Conservation (phyloP, 2,113 vertebrate genomes). For the Lipophrys pholis region DNA sequence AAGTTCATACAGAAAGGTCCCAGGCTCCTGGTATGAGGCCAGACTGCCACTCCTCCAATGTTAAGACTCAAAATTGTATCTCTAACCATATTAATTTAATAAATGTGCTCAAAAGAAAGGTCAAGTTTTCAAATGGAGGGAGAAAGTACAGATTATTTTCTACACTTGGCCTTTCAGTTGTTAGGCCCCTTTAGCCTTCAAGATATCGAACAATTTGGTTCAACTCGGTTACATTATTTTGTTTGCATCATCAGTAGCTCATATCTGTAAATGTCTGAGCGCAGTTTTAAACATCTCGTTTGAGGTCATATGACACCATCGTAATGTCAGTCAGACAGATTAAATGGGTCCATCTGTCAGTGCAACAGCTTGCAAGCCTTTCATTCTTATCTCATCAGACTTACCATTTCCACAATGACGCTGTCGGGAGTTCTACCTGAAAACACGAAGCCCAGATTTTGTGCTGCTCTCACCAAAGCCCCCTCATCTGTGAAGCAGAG, state of each 20-base stretch:
- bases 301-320: neutral
- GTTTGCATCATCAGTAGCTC: neutral
- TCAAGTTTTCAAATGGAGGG: neutral
- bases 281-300: neutral
- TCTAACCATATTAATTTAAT: neutral
- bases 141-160: neutral
- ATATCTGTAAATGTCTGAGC: neutral
- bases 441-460: constrained; percentile 91
- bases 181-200: no score
- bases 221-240: no score
- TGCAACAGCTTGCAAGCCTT: constrained; percentile 9
- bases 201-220: no score
- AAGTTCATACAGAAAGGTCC: no score
- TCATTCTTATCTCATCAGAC: constrained; percentile 51
- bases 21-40: no score
- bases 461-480: constrained; percentile 94
- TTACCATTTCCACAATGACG: constrained; percentile 94
- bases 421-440: constrained; percentile 95
- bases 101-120: neutral
- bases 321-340: neutral
- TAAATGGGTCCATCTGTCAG: constrained; percentile 20
- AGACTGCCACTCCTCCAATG: no score
- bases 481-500: constrained; percentile 89
- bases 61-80: neutral
- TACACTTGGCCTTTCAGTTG: neutral